These are phyloP conservation scores for Galerucella pusilla DNA, from an alignment of 2,888 invertebrate genomes.

Conservation along the genomic window DNA sequence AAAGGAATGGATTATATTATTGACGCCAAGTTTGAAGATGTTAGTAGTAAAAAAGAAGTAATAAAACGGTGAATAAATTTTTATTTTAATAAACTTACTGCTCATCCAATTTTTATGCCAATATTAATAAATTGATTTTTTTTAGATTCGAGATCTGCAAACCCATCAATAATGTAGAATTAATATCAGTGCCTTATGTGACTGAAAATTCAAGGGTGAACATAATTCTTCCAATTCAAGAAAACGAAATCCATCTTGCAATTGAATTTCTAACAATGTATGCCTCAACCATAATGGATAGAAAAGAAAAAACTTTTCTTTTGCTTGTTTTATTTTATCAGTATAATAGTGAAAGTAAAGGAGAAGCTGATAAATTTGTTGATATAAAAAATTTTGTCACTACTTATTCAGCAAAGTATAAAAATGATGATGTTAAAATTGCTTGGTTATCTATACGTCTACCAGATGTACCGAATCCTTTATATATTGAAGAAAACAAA, in stretches of 20 bases:
- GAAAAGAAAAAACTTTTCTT: constrained; percentile 82
- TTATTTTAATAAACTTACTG: not conserved
- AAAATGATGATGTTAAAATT: constrained; percentile 75
- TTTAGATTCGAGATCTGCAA: constrained; percentile 82
- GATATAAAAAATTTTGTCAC: constrained; percentile 74
- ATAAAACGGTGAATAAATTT: constrained; percentile 66
- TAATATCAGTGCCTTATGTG: constrained; percentile 93
- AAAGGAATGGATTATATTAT: constrained; percentile 88
- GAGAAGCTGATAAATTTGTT: constrained; percentile 61
- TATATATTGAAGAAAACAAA: constrained; percentile 58
- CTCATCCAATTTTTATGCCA: not conserved
- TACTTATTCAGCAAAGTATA: constrained; percentile 73
- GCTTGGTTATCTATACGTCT: constrained; percentile 77
- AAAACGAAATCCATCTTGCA: constrained; percentile 69
- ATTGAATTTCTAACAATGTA: constrained; percentile 79
- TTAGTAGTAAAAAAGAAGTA: constrained; percentile 63
- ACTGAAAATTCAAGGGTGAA: constrained; percentile 90
- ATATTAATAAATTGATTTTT: constrained; percentile 19
- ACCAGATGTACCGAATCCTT: constrained; percentile 58
- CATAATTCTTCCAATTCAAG: constrained; percentile 78
- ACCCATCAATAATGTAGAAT: constrained; percentile 87
- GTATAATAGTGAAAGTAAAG: constrained; percentile 73
- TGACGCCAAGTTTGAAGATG: constrained; percentile 73
- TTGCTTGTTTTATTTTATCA: constrained; percentile 79
- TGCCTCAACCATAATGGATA: constrained; percentile 71